Evolutionary conservation across 2,797 vertebrate species (phyloP), one percentile per base, ranked within the genome.

Genomic region (Mormyrops boulengeri): DNA sequence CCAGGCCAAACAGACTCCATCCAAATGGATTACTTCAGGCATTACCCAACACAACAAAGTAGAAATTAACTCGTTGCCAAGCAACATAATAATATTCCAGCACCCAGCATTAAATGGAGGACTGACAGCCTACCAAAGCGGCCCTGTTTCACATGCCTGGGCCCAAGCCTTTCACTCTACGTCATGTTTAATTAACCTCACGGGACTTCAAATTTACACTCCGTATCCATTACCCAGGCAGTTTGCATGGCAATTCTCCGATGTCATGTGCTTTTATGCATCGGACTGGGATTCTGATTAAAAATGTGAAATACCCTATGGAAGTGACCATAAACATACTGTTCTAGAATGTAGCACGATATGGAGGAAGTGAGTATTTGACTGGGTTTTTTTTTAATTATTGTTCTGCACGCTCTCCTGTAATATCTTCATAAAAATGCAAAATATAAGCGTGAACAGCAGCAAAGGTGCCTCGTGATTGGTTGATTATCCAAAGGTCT

Each of bases 51-150:
- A 52, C 22, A 89, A 89, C 85, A 89, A 89, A 89, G 53, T 85
- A 34, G 77, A 82, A 90, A 50, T 90, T 44, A 88, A 69, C 26
- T 53, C 44, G 90, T 90, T 90, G 90, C 90, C 84, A 90, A 73
- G 90, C 90, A 90, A 90, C 90, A 57, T 85, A 89, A 90, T 88
- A 80, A 89, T 88, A 89, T 87, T 87, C 85, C 86, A 84, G 88
- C 66, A 90, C 50, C 22, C 84, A 89, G 88, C 53, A 34, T 90
- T 77, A 80, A 66, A 77, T n/a, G 22, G 69, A 52, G 89, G 84
- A 84, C 60, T 86, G 84, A 44, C 82, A 89, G 85, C 62, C 89
- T 87, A 62, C 11, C 12, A 87, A 82, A 66, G 30, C 85, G 34
- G 44, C 52, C 85, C 49, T 47, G 14, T 57, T 87, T 55, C 89